phyloP scores from a whole-genome alignment of 2,888 invertebrate species.

The Eupeodes luniger region DNA sequence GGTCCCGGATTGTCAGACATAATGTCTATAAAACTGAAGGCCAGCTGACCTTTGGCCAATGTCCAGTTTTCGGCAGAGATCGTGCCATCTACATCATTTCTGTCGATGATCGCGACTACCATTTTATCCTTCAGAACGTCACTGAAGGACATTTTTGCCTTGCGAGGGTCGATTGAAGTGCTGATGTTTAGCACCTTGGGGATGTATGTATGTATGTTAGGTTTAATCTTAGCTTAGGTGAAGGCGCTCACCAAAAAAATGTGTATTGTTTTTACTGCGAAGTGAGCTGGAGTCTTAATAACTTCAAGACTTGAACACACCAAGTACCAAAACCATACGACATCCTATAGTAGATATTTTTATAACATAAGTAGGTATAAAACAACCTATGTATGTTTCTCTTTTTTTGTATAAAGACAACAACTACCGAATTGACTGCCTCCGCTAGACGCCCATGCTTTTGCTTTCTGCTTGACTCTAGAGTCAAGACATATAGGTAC shows the following conservation, averaged over 20 bases:
- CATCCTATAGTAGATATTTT: background rate
- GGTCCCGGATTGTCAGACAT: too few species aligned
- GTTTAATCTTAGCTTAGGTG: background rate
- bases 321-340: background rate
- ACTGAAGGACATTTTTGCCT: too few species aligned
- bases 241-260: slow-evolving; percentile 18
- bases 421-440: slow-evolving; percentile 14
- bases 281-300: slow-evolving; percentile 3
- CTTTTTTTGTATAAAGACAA: slow-evolving; percentile 4
- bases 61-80: too few species aligned
- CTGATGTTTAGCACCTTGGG: too few species aligned
- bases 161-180: too few species aligned
- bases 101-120: too few species aligned
- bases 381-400: background rate
- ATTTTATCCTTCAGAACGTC: too few species aligned
- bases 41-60: too few species aligned
- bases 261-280: slow-evolving; percentile 27
- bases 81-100: too few species aligned
- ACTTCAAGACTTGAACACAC: background rate
- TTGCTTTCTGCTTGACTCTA: slow-evolving; percentile 7
- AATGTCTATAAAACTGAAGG: too few species aligned
- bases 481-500: background rate
- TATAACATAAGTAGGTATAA: background rate
- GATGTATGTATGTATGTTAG: too few species aligned
- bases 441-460: slow-evolving; percentile 38